Evolutionary conservation across 2,113 vertebrate genomes (phyloP).

Genomic region (Athene noctua): DNA sequence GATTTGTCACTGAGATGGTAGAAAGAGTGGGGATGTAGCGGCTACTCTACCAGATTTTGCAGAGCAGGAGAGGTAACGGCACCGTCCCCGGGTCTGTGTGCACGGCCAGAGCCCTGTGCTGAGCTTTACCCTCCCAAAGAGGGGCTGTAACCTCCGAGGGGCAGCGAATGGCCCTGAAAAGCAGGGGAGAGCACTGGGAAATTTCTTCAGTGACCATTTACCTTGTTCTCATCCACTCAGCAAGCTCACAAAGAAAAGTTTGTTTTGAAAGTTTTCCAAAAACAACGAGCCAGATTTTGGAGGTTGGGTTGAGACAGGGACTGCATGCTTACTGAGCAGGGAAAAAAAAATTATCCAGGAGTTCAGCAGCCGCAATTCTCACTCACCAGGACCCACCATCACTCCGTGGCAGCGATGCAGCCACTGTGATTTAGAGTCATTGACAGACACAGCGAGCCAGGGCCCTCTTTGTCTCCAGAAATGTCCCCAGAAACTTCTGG

Average conservation of each 20-base stretch:
- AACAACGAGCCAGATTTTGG: background rate
- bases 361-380: background rate
- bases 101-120: fast-evolving
- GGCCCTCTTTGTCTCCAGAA: background rate
- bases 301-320: no score
- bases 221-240: background rate
- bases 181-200: fast-evolving
- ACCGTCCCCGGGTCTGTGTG: background rate
- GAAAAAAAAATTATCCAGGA: no score
- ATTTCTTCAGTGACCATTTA: background rate
- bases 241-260: background rate
- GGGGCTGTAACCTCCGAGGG: background rate
- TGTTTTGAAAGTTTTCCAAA: background rate
- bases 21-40: background rate
- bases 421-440: fast-evolving
- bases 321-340: no score
- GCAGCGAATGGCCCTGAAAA: background rate
- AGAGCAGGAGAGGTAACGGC: background rate
- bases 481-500: background rate
- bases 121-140: background rate
- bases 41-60: background rate
- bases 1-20: background rate
- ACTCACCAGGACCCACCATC: background rate
- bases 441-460: background rate
- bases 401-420: fast-evolving